phyloP scores from a whole-genome alignment of 1,140 invertebrate species.

The Bombus terrestris region DNA sequence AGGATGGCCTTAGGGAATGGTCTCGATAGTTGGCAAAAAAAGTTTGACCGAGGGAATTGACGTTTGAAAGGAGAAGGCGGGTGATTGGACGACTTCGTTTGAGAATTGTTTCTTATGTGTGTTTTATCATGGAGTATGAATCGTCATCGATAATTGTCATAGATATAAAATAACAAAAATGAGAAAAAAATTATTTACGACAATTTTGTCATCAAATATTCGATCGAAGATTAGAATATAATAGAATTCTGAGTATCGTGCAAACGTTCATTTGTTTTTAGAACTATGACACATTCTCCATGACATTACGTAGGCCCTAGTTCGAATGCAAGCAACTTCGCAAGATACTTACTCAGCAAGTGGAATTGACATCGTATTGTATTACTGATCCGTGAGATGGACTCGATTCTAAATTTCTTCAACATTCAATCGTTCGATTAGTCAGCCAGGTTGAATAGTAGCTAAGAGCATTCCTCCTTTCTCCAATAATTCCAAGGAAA shows the following conservation, averaged over 20 bases:
- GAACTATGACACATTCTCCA: constrained; percentile 9
- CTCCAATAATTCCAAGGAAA: not conserved
- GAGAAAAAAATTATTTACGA: not conserved
- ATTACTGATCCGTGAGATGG: not conserved
- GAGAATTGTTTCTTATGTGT: not conserved
- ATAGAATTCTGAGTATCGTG: not conserved
- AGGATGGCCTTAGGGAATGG: not conserved
- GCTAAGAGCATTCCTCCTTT: not conserved
- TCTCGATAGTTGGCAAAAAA: not conserved
- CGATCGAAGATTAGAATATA: not conserved
- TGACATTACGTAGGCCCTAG: not conserved
- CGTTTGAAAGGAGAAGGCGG: constrained; percentile 28
- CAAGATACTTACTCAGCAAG: constrained; percentile 5
- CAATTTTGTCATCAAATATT: not conserved
- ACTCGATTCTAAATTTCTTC: constrained; percentile 14
- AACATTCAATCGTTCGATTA: constrained; percentile 6
- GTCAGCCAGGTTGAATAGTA: not conserved
- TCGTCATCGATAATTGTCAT: not conserved
- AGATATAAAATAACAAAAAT: not conserved
- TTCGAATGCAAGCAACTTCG: not conserved
- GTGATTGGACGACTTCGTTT: not conserved
- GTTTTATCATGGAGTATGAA: not conserved
- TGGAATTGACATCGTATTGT: not conserved
- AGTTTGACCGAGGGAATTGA: constrained; percentile 11
- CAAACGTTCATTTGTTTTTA: not conserved